phyloP scores from a whole-genome alignment of 2,888 invertebrate species.

The Danaus chrysippus region DNA sequence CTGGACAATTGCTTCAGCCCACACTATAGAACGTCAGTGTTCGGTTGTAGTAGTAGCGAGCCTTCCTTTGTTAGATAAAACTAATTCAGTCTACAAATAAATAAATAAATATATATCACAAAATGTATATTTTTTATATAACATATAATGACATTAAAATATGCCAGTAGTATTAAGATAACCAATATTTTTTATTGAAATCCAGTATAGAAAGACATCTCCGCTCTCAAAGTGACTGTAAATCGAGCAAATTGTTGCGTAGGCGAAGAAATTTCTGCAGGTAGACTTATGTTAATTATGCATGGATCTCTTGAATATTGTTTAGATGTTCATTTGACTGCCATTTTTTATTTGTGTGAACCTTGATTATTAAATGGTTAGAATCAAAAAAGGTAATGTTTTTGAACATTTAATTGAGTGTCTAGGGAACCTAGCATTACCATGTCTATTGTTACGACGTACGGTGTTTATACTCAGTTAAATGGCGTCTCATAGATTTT shows the following conservation, averaged over 20 bases:
- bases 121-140: no score
- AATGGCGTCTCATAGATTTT: slow-evolving; percentile 30
- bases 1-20: slow-evolving; percentile 74
- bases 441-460: slow-evolving; percentile 27
- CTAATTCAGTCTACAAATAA: no score
- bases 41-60: slow-evolving; percentile 40
- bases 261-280: slow-evolving; percentile 73
- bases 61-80: background rate
- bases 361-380: background rate
- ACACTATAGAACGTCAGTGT: slow-evolving; percentile 46
- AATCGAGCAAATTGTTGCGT: slow-evolving; percentile 40
- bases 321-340: slow-evolving; percentile 40
- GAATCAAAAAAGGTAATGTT: no score
- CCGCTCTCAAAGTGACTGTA: slow-evolving; percentile 36
- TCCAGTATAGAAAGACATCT: no score
- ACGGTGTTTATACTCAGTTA: slow-evolving; percentile 28
- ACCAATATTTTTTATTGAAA: background rate
- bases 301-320: slow-evolving; percentile 52
- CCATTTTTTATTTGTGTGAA: slow-evolving; percentile 3
- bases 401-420: background rate
- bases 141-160: no score
- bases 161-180: background rate
- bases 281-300: slow-evolving; percentile 59
- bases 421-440: slow-evolving; percentile 24
- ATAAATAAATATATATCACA: no score